phyloP scores from a whole-genome alignment of 2,888 invertebrate species.

The Polydesmus complanatus region DNA sequence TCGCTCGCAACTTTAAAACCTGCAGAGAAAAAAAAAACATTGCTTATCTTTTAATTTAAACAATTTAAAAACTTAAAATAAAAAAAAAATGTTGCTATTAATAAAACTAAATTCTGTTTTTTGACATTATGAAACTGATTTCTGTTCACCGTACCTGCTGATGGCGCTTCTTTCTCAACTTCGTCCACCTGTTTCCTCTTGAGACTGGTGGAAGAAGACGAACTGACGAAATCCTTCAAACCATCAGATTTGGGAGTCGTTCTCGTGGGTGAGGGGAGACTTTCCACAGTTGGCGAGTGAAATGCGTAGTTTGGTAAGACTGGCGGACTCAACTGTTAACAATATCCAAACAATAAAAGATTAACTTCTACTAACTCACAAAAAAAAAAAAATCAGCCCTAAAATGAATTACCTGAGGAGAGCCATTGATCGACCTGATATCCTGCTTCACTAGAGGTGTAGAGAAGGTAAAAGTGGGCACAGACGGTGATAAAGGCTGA shows the following conservation, averaged over 20 bases:
- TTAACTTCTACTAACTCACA: too few relatives aligned
- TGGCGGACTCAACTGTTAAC: not conserved
- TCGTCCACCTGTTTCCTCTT: not conserved
- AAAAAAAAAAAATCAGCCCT: too few relatives aligned
- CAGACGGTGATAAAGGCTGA: not conserved
- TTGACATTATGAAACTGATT: too few relatives aligned
- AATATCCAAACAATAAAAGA: not conserved
- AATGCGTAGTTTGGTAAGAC: not conserved
- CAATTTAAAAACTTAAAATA: too few relatives aligned
- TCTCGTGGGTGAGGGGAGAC: not conserved
- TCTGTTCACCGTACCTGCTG: too few relatives aligned
- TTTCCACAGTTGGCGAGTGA: not conserved
- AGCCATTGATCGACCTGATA: not conserved
- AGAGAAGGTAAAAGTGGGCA: not conserved
- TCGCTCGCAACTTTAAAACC: constrained; percentile 19
- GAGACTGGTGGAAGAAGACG: too few relatives aligned
- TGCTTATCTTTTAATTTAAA: too few relatives aligned
- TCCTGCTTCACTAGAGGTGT: not conserved
- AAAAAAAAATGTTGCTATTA: too few relatives aligned
- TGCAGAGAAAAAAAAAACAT: not conserved
- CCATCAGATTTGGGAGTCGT: too few relatives aligned
- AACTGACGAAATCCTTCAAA: not conserved
- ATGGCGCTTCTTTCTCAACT: too few relatives aligned
- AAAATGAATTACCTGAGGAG: not conserved
- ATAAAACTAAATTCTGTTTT: too few relatives aligned